Conservation (phyloP, 2,888 invertebrate genomes). For the Cistogaster globosa region DNA sequence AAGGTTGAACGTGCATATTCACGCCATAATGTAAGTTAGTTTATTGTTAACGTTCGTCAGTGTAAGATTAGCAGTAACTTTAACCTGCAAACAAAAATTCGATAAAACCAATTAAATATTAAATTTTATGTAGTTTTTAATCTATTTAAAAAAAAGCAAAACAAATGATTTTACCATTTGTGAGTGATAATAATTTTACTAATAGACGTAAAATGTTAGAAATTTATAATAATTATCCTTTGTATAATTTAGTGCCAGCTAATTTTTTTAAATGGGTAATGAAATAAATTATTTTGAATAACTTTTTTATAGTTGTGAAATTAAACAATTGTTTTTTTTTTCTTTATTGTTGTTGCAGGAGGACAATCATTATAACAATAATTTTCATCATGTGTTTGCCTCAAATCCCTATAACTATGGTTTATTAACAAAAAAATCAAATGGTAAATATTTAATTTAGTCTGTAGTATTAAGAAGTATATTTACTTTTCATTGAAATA, state of each 20-base stretch:
- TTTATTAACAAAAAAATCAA: constrained; percentile 73
- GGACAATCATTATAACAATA: constrained; percentile 73
- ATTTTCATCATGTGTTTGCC: constrained; percentile 73
- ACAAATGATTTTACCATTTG: constrained; percentile 74
- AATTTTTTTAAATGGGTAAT: constrained; percentile 72
- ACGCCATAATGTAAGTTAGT: constrained; percentile 62
- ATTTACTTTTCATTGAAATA: not conserved
- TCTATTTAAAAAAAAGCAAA: not conserved
- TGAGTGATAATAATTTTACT: constrained; percentile 68
- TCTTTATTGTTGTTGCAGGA: constrained; percentile 70
- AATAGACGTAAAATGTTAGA: constrained; percentile 73
- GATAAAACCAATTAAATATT: not conserved
- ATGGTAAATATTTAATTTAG: constrained; percentile 68
- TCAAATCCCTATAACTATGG: constrained; percentile 73
- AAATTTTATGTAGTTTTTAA: not conserved
- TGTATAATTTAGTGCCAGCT: constrained; percentile 74
- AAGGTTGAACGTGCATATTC: constrained; percentile 13
- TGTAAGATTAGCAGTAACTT: constrained; percentile 12
- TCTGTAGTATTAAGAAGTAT: not conserved
- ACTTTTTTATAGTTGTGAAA: constrained; percentile 20
- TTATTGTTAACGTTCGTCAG: constrained; percentile 67
- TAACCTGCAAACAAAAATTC: not conserved
- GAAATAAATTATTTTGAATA: not conserved
- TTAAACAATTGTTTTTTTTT: constrained; percentile 15
- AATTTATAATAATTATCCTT: constrained; percentile 73